phyloP scores from a whole-genome alignment of 1,140 invertebrate species.

The Drosophila yakuba region DNA sequence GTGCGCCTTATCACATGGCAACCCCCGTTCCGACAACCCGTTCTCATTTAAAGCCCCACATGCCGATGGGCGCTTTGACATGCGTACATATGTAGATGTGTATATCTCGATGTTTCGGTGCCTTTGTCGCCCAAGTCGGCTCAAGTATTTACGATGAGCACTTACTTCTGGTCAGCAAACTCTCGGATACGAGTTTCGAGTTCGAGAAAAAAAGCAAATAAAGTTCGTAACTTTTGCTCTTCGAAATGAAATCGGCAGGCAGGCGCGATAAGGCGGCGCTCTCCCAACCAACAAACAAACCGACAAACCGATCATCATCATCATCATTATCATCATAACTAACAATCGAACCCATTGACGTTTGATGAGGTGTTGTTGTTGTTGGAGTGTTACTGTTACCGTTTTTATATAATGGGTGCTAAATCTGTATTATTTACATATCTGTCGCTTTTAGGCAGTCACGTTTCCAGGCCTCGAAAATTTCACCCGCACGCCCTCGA shows the following conservation, averaged over 20 bases:
- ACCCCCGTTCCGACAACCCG: not conserved
- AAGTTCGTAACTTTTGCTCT: conserved; percentile 6
- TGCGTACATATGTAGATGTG: not conserved
- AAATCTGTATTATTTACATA: conserved; percentile 47
- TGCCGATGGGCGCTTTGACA: not conserved
- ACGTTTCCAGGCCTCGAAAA: conserved; percentile 54
- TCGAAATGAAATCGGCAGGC: conserved; percentile 2
- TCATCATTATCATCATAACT: conserved; percentile 3
- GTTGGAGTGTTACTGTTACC: not conserved
- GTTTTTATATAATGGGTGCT: conserved; percentile 71
- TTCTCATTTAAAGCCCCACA: conserved; percentile 10
- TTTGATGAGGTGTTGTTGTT: conserved; percentile 14
- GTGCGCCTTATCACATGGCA: conserved; percentile 29
- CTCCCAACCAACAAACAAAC: conserved; percentile 1
- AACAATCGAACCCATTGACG: conserved; percentile 41
- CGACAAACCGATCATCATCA: not conserved
- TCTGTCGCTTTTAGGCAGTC: conserved; percentile 41
- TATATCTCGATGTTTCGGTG: conserved; percentile 10
- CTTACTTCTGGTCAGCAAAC: conserved; percentile 31
- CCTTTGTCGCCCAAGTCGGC: conserved; percentile 3
- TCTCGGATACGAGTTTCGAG: conserved; percentile 22
- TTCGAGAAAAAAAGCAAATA: conserved; percentile 24
- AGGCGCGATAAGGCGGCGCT: conserved; percentile 12
- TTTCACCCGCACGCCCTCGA: conserved; percentile 3
- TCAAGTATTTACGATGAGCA: conserved; percentile 17